A percentile compares a stretch with the other conserved stretches of the same genome.
Evolutionary conservation across 1,140 invertebrate species (phyloP).

Genomic region (Temnothorax nylanderi): DNA sequence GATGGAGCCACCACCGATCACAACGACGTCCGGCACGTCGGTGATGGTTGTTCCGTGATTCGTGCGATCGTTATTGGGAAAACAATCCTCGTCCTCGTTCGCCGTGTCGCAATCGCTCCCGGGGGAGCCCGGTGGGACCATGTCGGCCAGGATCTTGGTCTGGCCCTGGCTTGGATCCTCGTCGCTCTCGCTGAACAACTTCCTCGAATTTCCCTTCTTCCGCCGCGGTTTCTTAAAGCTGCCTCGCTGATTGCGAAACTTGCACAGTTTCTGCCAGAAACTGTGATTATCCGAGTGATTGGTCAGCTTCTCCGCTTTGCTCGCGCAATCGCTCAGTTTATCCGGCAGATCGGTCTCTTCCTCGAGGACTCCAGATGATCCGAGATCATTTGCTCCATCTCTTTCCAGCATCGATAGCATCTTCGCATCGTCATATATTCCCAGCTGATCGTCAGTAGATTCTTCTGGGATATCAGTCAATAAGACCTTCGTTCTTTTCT

Average conservation of each 20-base stretch:
- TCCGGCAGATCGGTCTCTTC: background rate
- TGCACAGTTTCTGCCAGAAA: background rate
- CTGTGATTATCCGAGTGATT: background rate
- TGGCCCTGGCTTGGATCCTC: background rate
- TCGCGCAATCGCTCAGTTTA: background rate
- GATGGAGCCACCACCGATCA: conserved; percentile 76
- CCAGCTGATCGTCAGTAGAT: background rate
- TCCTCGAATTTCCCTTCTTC: conserved; percentile 27
- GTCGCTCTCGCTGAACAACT: conserved; percentile 30
- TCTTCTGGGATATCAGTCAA: background rate
- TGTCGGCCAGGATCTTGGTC: conserved; percentile 32
- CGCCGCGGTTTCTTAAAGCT: conserved; percentile 30
- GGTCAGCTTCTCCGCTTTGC: background rate
- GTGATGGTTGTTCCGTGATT: conserved; percentile 63
- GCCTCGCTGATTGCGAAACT: conserved; percentile 9
- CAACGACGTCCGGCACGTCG: conserved; percentile 81
- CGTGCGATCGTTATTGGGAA: background rate
- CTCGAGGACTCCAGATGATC: background rate
- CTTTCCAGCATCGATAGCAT: background rate
- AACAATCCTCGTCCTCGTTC: conserved; percentile 51
- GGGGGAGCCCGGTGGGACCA: conserved; percentile 28
- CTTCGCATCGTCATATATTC: background rate
- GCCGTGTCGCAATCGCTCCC: conserved; percentile 27
- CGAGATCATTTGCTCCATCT: background rate
- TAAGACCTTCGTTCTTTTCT: background rate